Evolutionary conservation across 2,113 vertebrate species (phyloP), one percentile per base, ranked within the genome.

Genomic region (Sebastes fasciatus): DNA sequence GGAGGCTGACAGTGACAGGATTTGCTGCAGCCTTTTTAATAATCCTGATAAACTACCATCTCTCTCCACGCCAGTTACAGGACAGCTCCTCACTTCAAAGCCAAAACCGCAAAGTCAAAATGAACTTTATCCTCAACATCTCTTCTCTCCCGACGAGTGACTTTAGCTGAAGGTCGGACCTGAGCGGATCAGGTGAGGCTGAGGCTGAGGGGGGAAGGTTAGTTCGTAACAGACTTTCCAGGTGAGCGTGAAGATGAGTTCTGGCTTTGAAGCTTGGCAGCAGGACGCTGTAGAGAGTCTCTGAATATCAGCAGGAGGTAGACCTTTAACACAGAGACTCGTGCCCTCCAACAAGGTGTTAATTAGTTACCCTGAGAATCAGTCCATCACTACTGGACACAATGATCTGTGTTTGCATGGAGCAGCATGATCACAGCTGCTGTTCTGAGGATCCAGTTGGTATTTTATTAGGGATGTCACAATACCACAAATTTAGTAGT

Each of bases 41-140:
- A 77, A 88, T 72, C 8, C 23, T 69, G 82, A 85, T 72, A 67
- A 85, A 88, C 82, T 74, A 3, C 26, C 79, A 4, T 42, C 52
- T 48, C 52, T 12, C 69, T 54, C 16, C 16, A 10, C 1, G 54
- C 21, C 68, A 71, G 60, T 7, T 40, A 71, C n/a, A 26, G 70
- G 21, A 62, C 26, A n/a, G 57, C 12, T 49, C 51, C 21, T 58
- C n/a, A 75, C 55, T 74, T 17, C 13, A 77, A 87, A 71, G 51
- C 26, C 26, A 26, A 26, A 26, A 26, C 26, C 26, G 26, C 26
- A 26, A 26, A 26, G 26, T 80, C 86, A 74, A 3, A 68, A 55
- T 14, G 4, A 55, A 17, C 43, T 57, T 26, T 0, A 60, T 46
- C 62, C 19, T 73, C n/a, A 0, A n/a, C 61, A 57, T 42, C 26